These are phyloP conservation scores for Paradisaea rubra DNA, from an alignment of 2,113 vertebrate species.

Conservation along the genomic window DNA sequence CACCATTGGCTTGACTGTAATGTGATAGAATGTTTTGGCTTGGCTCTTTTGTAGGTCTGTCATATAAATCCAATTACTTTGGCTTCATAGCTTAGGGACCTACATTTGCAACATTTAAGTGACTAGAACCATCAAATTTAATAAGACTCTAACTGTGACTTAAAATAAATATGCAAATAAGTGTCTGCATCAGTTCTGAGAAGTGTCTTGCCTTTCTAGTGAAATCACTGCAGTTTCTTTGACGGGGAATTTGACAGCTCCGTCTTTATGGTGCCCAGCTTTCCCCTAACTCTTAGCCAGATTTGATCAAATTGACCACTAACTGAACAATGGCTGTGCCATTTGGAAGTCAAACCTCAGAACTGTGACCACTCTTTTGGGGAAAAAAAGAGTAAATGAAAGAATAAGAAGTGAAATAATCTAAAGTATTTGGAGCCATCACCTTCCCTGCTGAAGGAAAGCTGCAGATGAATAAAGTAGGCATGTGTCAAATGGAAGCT, in stretches of 20 bases:
- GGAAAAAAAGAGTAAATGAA: background rate
- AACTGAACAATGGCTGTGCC: background rate
- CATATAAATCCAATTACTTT: background rate
- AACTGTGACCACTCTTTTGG: background rate
- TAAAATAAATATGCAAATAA: background rate
- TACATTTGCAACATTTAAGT: background rate
- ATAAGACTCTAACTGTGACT: background rate
- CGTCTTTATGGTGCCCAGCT: background rate
- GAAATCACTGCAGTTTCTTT: background rate
- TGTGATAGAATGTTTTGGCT: background rate
- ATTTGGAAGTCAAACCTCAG: background rate
- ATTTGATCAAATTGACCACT: background rate
- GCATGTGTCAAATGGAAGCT: background rate
- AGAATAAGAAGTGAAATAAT: background rate
- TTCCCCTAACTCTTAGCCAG: background rate
- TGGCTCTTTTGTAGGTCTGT: background rate
- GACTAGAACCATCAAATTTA: background rate
- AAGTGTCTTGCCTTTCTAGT: background rate
- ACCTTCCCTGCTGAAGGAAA: background rate
- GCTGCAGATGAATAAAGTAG: background rate
- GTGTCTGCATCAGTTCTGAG: background rate
- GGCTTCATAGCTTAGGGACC: background rate
- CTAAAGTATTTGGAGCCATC: background rate
- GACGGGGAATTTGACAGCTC: background rate
- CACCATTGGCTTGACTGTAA: background rate